These are phyloP conservation scores for Drosophila atroscutellata DNA, from an alignment of 2,888 invertebrate genomes.

Conservation along the genomic window DNA sequence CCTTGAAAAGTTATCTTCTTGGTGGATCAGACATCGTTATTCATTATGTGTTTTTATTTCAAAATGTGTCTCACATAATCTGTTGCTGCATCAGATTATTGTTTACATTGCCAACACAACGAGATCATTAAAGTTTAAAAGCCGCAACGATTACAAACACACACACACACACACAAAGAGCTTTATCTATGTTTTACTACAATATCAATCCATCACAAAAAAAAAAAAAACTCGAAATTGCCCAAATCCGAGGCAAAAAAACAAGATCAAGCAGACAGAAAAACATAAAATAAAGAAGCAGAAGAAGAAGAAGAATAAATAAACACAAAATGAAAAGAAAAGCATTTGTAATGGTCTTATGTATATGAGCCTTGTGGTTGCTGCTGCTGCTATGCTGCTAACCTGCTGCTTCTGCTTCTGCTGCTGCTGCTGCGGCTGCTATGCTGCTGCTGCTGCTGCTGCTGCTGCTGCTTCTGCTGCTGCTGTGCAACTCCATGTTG, in stretches of 20 bases:
- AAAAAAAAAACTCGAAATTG: constrained; percentile 56
- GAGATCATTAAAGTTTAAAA: constrained; percentile 61
- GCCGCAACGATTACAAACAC: constrained; percentile 22
- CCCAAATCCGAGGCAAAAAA: constrained; percentile 65
- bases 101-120: constrained; percentile 56
- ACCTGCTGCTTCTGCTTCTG: constrained; percentile 11
- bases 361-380: constrained; percentile 28
- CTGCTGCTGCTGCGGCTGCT: constrained; percentile 5
- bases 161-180: constrained; percentile 26
- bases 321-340: constrained; percentile 73
- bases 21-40: constrained; percentile 7
- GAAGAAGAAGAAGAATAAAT: constrained; percentile 61
- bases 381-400: constrained; percentile 9
- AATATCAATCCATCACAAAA: constrained; percentile 74
- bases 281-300: constrained; percentile 18
- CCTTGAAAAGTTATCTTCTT: constrained; percentile 57
- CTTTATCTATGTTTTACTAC: constrained; percentile 37
- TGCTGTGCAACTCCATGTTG: constrained; percentile 35
- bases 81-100: constrained; percentile 38
- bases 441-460: constrained; percentile 4
- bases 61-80: constrained; percentile 37
- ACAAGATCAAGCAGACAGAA: constrained; percentile 70
- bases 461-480: constrained; percentile 8
- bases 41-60: constrained; percentile 16
- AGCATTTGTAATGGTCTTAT: constrained; percentile 72